Base-by-base conservation (phyloP, 1,140 invertebrate species). In the Holotrichia oblita region DNA sequence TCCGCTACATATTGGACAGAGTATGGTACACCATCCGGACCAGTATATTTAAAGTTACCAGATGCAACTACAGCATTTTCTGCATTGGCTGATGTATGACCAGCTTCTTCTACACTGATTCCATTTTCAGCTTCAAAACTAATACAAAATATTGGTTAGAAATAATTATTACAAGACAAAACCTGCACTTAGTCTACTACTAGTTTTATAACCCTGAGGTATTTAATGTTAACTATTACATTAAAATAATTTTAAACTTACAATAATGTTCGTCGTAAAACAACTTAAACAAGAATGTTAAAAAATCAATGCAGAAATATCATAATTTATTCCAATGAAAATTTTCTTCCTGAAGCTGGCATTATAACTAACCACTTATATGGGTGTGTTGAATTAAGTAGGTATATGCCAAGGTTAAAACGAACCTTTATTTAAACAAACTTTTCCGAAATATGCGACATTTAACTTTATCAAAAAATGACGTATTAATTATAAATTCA, bases 1-100 rank as follows among this genome's bases (percentile, higher is more conserved):
- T 92, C 89, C 48, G 91, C 90, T 59, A 87, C 83, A 85, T 92
- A 92, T 3, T 81, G 84, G 0, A 92, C 81, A 0, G 83, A 79
- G 42, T 90, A 85, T 12, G 86, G 84, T 6, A 87, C 86, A 7
- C 91, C 91, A 61, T 91, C 89, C 4, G 89, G 88, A 59, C 87
- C 88, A 12, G 87, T 89, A 84, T 91, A 92, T 22, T 87, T 82
- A 84, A 81, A 83, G 3, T 87, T 82, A 2, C 84, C 84, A 76
- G 81, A 78, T 34, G 82, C 84, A 73, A 83, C 84, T n/a, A 78
- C 82, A 9, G 88, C 88, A 77, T 87, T 40, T 41, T 74, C 73
- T 3, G 12, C n/a, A 7, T 10, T n/a, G 22, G 9, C 40, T 20
- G 73, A 41, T 41, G 41, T 9, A 42, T 14, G 41, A 10, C 73